phyloP scores from a whole-genome alignment of 2,797 vertebrate genomes.

The Saxicola maurus region DNA sequence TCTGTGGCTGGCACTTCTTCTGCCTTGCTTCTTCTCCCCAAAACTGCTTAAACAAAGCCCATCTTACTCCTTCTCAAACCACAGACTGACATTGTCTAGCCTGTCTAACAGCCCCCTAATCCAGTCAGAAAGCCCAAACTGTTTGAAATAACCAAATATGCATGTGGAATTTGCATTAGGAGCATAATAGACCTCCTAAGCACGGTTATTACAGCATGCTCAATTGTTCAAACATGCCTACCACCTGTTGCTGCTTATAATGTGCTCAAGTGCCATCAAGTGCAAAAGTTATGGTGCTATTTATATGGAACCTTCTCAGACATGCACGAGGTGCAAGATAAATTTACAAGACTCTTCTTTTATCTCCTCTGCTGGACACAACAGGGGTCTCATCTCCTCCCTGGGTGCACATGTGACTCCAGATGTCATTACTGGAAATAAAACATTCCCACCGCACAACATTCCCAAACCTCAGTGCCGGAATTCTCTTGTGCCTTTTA shows the following conservation, averaged over 20 bases:
- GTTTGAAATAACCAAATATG: conserved; percentile 56
- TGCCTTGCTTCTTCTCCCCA: background rate
- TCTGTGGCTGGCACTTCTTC: background rate
- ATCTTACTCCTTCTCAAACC: background rate
- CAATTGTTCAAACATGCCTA: conserved; percentile 45
- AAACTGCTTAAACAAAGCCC: conserved; percentile 12
- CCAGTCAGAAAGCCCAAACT: conserved; percentile 19
- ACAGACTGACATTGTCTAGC: conserved; percentile 20
- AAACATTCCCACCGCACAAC: background rate
- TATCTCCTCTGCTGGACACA: background rate
- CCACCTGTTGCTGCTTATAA: conserved; percentile 68
- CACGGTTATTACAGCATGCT: background rate
- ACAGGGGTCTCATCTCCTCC: conserved; percentile 20
- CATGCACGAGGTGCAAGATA: conserved; percentile 27
- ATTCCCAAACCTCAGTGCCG: background rate
- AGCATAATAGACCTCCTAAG: conserved; percentile 46
- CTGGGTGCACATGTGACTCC: background rate
- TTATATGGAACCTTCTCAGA: conserved; percentile 45
- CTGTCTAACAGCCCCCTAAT: conserved; percentile 22
- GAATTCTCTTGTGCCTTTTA: background rate
- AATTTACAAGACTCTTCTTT: conserved; percentile 39
- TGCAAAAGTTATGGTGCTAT: conserved; percentile 49
- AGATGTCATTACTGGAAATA: background rate
- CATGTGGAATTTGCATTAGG: conserved; percentile 62
- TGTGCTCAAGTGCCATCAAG: conserved; percentile 23